Conservation (phyloP, 2,113 vertebrate genomes). For the Xyliphius kryptos region DNA sequence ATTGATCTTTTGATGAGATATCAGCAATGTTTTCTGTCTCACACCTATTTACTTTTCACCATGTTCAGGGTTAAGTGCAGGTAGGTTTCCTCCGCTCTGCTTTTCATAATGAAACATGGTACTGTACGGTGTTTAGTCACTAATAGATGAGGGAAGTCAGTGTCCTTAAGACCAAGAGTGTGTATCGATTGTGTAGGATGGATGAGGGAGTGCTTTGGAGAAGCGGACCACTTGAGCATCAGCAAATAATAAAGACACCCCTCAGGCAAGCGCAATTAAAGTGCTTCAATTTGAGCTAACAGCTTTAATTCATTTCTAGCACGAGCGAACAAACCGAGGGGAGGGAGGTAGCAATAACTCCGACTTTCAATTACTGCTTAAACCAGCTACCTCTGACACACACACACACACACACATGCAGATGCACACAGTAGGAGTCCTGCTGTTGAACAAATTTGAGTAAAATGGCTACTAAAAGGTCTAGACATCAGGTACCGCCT, state of each 20-base stretch:
- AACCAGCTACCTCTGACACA: conserved; percentile 5
- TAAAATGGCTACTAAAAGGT: too few species aligned
- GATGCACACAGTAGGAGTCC: too few species aligned
- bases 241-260: conserved; percentile 41
- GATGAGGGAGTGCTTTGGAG: conserved; percentile 25
- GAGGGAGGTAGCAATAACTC: conserved; percentile 3
- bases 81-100: too few species aligned
- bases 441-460: too few species aligned
- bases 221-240: conserved; percentile 25
- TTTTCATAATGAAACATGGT: neutral
- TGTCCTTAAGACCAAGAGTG: conserved; percentile 2
- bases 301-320: conserved; percentile 44
- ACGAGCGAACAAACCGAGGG: conserved; percentile 29
- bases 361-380: conserved; percentile 33
- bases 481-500: too few species aligned
- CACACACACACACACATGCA: neutral
- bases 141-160: conserved; percentile 10
- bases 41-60: too few species aligned
- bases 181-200: conserved; percentile 35
- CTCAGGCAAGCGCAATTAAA: conserved; percentile 41
- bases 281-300: conserved; percentile 35
- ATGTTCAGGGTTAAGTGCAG: too few species aligned
- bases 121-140: neutral
- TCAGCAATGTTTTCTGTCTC: too few species aligned
- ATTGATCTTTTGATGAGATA: too few species aligned